Evolutionary conservation across 1,140 invertebrate genomes (phyloP), one percentile per base, ranked within the genome.

Genomic region (Sitodiplosis mosellana): DNA sequence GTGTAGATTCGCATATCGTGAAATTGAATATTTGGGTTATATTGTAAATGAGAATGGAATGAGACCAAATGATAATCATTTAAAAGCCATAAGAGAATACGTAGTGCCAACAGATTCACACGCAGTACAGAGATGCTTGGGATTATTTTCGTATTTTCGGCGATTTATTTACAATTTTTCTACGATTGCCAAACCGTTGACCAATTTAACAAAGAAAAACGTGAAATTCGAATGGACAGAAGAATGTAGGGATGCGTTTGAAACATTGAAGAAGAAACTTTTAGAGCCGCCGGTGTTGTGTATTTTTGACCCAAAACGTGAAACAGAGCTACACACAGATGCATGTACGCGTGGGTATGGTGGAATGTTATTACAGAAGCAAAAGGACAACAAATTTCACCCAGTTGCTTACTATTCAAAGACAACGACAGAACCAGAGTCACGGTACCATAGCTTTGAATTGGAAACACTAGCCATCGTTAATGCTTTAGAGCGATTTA

Each of bases 391-490:
- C 15, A 50, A 52, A 40, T 46, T 55, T 33, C 59, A 61, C 51
- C 65, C 57, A 11, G 51, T 71, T 6, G 56, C 59, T 12, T 72
- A 67, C 54, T 65, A 64, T 48, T 65, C 65, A 45, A 54, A 63
- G 19, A 54, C 56, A 36, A 60, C 70, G 7, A 56, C 53, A n/a
- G 52, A 54, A 2, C 48, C 55, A 14, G 69, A 74, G 55, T 54
- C 37, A 14, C 62, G 64, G 34, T 73, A 69, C 48, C 54, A 51
- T 7, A 65, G 59, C 45, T 69, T 67, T 46, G 64, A 74, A 52
- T 51, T 68, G 44, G 69, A 75, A 57, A 62, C 62, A 22, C 52
- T 75, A 33, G 68, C 70, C 0, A 64, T 74, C 8, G 56, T 72
- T 5, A 59, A 59, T 55, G 67, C 66, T 1, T 53, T 75, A 5